Base-by-base conservation (phyloP, 2,797 vertebrate species). In the Oryzias sinensis region DNA sequence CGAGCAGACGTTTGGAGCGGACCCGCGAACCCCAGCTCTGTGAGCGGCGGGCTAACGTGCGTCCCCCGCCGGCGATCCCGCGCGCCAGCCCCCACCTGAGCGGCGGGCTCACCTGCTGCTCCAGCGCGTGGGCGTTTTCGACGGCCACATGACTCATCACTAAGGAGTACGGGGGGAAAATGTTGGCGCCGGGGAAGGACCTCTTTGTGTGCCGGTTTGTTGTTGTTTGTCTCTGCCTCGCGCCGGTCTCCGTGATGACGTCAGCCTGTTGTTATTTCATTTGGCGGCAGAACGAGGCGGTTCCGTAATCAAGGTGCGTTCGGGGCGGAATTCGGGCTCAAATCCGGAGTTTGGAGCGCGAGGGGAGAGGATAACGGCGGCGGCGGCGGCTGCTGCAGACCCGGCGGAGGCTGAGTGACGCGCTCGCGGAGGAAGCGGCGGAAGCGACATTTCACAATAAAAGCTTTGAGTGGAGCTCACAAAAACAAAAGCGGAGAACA, bases 141-240 rank as follows among this genome's bases (percentile, higher is more conserved):
- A 96, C 94, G 89, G 94, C 94, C 96, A 97, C 96, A 97, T 97
- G 96, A 97, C 96, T 97, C 96, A 97, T 97, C 95, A 96, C 96
- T 95, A 94, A 92, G 88, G 93, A 93, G 91, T 91, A 93, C 83
- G 85, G 90, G 93, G 90, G 88, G 84, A 83, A 87, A 86, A 88
- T 88, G 79, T 78, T 89, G 83, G 79, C 88, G 89, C 63, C 83
- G 73, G 82, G 90, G 88, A 80, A 81, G 81, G 75, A 77, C 72
- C 89, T 88, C 90, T 91, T 91, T 92, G 90, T 91, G 88, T 79
- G 89, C 87, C 87, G 86, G 88, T 85, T 87, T 72, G 62, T 51
- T 46, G 67, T 63, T 49, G 70, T 65, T 56, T 49, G 66, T 70
- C 29, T 56, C 56, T 57, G 5, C 33, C 33, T 11, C 33, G 33